A percentile compares a stretch with the other conserved stretches of the same genome.
Evolutionary conservation across 2,113 vertebrate species (phyloP).

Genomic region (Laticauda colubrina): DNA sequence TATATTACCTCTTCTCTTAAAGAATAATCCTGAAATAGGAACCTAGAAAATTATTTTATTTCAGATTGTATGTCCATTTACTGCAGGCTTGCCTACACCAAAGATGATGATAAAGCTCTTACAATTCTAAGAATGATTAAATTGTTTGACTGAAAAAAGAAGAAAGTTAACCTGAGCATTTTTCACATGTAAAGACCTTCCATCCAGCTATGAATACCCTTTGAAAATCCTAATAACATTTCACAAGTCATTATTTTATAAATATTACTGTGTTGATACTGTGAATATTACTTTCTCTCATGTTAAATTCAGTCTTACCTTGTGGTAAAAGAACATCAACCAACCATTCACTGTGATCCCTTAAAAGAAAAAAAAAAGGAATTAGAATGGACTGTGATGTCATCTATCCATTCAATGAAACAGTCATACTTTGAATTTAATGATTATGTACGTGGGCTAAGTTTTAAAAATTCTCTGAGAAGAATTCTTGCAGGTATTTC

Average conservation of each 20-base stretch:
- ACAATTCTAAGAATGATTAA: neutral
- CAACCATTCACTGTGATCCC: constrained; percentile 96
- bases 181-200: neutral
- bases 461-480: neutral
- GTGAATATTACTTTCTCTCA: constrained; percentile 45
- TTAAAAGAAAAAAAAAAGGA: constrained; percentile 63
- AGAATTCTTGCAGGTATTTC: neutral
- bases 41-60: neutral
- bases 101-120: neutral
- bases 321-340: constrained; percentile 97
- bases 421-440: constrained; percentile 16
- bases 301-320: constrained; percentile 80
- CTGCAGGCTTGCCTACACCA: neutral
- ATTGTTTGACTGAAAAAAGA: neutral
- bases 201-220: neutral
- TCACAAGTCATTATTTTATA: constrained; percentile 26
- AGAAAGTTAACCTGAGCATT: too few species aligned
- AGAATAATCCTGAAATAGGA: neutral
- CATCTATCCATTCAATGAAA: constrained; percentile 31
- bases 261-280: constrained; percentile 35
- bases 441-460: neutral
- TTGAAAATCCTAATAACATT: constrained; percentile 3
- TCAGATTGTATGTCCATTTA: neutral
- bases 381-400: constrained; percentile 10
- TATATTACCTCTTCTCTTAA: neutral